Conservation (phyloP, 2,797 vertebrate genomes). For the Urophycis tenuis region DNA sequence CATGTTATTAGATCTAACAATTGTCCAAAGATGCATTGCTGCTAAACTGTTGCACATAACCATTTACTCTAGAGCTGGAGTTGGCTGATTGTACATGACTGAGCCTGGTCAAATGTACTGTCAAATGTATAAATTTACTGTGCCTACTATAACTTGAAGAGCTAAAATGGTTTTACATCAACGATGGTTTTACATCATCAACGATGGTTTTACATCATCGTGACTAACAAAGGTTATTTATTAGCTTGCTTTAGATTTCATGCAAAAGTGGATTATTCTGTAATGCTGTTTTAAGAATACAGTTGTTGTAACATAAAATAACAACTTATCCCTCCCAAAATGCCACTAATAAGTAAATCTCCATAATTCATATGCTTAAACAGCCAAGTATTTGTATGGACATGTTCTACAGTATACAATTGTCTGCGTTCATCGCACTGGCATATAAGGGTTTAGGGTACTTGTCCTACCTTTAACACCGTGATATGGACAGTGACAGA, state of each 20-base stretch:
- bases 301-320: not conserved
- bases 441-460: not conserved
- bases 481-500: not conserved
- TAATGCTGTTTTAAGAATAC: not conserved
- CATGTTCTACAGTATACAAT: not conserved
- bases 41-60: too few species aligned
- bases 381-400: not conserved
- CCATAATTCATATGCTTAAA: not conserved
- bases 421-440: not conserved
- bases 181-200: too few species aligned
- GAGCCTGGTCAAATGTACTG: not conserved
- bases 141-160: too few species aligned
- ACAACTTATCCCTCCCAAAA: not conserved
- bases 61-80: not conserved
- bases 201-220: too few species aligned
- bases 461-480: not conserved
- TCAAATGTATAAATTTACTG: too few species aligned
- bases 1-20: too few species aligned
- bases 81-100: not conserved
- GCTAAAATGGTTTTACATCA: too few species aligned
- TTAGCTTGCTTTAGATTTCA: not conserved
- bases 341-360: not conserved
- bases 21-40: too few species aligned
- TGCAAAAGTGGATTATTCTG: not conserved
- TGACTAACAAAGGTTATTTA: not conserved